Conservation (phyloP, 2,888 invertebrate species). For the Eupithecia abbreviata region DNA sequence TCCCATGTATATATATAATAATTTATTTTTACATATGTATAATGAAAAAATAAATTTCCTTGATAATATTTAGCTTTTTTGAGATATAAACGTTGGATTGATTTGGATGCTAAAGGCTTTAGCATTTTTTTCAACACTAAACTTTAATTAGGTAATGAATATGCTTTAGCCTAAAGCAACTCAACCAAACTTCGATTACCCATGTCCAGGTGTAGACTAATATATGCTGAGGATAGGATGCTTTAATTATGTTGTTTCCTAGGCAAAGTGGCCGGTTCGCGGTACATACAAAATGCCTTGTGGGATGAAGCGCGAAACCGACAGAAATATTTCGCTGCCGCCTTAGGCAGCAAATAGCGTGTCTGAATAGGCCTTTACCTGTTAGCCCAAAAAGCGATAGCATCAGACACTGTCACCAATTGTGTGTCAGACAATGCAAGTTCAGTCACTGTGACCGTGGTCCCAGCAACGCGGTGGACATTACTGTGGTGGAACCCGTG, state of each 20-base stretch:
- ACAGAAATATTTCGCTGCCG: background rate
- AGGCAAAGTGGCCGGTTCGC: background rate
- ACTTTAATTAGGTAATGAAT: no score
- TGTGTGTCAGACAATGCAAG: slow-evolving; percentile 59
- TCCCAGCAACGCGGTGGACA: slow-evolving; percentile 44
- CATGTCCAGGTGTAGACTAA: no score
- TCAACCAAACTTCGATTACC: no score
- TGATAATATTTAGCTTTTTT: no score
- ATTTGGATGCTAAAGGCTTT: no score
- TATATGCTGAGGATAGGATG: no score
- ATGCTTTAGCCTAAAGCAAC: no score
- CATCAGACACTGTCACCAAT: slow-evolving; percentile 56
- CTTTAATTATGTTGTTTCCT: no score
- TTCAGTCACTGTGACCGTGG: slow-evolving; percentile 60
- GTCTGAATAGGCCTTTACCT: background rate
- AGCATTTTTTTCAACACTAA: no score
- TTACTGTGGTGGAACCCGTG: slow-evolving; percentile 39
- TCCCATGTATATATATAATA: background rate
- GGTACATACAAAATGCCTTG: background rate
- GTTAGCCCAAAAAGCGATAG: slow-evolving; percentile 7
- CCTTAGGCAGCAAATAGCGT: background rate
- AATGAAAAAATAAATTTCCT: background rate
- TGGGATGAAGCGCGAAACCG: background rate
- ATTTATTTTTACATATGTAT: background rate
- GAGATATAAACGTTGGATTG: no score